Evolutionary conservation across 2,113 vertebrate species (phyloP).

Genomic region (Leiothrix lutea): DNA sequence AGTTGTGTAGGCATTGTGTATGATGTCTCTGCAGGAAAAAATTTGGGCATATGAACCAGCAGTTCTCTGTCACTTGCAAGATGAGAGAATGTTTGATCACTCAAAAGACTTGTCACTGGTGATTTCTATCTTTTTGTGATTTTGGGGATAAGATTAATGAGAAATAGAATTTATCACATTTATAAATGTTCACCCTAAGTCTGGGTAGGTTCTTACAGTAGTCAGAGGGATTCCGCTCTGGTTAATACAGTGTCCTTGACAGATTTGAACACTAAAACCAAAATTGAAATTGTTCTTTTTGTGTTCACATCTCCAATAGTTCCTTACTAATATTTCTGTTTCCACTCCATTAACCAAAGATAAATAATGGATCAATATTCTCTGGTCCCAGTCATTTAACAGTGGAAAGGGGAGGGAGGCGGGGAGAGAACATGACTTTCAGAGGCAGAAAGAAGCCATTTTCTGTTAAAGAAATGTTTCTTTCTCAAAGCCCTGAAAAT

Average conservation of each 20-base stretch:
- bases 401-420: fast-evolving
- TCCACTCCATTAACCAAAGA: neutral
- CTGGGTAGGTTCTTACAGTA: neutral
- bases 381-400: neutral
- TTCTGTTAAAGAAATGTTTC: neutral
- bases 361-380: neutral
- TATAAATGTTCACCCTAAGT: neutral
- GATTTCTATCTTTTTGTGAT: neutral
- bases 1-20: neutral
- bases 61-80: neutral
- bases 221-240: neutral
- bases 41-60: neutral
- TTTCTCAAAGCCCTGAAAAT: neutral
- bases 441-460: neutral
- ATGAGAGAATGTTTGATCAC: neutral
- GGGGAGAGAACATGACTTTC: neutral
- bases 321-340: neutral
- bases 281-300: neutral
- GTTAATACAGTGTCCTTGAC: neutral
- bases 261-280: neutral
- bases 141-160: neutral
- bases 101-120: neutral
- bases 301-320: neutral
- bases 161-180: neutral
- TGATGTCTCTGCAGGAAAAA: neutral